Conservation (phyloP, 2,113 vertebrate genomes). For the Brachypodius melanocephalos region DNA sequence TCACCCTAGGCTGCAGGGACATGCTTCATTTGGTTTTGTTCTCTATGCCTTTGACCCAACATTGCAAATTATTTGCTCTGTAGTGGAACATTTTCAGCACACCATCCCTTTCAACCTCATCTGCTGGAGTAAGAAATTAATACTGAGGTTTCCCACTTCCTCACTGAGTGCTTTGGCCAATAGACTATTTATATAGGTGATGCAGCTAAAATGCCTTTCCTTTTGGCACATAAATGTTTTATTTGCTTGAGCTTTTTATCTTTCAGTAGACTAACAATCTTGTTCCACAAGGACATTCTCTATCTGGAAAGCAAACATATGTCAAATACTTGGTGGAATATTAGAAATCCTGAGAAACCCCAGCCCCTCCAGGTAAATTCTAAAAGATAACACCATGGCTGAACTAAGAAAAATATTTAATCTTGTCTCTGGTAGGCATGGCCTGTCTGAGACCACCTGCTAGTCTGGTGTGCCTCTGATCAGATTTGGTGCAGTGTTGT, state of each 20-base stretch:
- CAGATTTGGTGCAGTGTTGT: background rate
- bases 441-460: background rate
- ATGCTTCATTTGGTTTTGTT: background rate
- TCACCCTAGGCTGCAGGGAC: background rate
- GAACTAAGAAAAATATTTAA: background rate
- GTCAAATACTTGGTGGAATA: slow-evolving; percentile 1
- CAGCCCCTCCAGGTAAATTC: background rate
- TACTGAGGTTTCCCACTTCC: slow-evolving; percentile 54
- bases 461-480: background rate
- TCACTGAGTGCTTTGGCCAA: slow-evolving; percentile 21
- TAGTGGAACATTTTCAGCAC: background rate
- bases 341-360: background rate
- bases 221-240: slow-evolving; percentile 55
- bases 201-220: slow-evolving; percentile 45
- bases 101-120: background rate
- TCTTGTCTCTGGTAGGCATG: background rate
- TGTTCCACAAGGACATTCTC: slow-evolving; percentile 36
- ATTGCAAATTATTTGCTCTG: background rate
- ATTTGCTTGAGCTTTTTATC: slow-evolving; percentile 45
- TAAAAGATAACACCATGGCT: background rate
- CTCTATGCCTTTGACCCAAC: background rate
- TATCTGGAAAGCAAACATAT: slow-evolving; percentile 8
- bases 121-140: slow-evolving; percentile 36
- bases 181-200: slow-evolving; percentile 46
- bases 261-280: slow-evolving; percentile 2